phyloP scores from a whole-genome alignment of 2,888 invertebrate species.

The Metellina segmentata region DNA sequence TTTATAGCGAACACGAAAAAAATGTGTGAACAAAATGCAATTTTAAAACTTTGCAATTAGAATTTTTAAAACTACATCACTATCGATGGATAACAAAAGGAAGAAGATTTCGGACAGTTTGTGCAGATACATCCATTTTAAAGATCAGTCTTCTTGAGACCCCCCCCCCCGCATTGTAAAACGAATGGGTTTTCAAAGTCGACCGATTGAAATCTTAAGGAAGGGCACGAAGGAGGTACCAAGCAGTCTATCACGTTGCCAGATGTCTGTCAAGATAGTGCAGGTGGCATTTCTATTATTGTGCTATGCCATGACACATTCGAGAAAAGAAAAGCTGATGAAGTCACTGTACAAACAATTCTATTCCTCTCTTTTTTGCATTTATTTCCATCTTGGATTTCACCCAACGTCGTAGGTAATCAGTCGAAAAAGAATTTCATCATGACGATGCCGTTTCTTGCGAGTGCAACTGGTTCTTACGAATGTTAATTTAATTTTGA shows the following conservation, averaged over 20 bases:
- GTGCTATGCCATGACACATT: constrained; percentile 52
- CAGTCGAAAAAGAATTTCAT: constrained; percentile 39
- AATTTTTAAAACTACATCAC: no score
- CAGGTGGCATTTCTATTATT: constrained; percentile 61
- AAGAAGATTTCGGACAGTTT: no score
- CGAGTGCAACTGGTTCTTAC: neutral
- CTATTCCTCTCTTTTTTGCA: constrained; percentile 1
- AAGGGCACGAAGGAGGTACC: constrained; percentile 12
- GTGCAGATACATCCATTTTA: no score
- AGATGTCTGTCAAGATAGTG: constrained; percentile 70
- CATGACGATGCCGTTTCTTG: constrained; percentile 3
- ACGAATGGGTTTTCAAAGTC: no score
- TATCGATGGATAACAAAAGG: no score
- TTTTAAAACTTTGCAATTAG: no score
- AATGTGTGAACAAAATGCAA: no score
- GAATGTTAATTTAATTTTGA: neutral
- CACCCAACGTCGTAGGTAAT: constrained; percentile 64
- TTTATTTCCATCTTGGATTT: constrained; percentile 66
- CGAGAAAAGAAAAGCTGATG: constrained; percentile 26
- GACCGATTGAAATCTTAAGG: no score
- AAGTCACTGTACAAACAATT: constrained; percentile 49
- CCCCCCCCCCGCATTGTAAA: no score
- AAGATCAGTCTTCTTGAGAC: no score
- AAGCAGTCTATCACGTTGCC: constrained; percentile 62
- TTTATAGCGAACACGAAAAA: no score